phyloP scores from a whole-genome alignment of 1,140 invertebrate species.

The Homalodisca vitripennis region DNA sequence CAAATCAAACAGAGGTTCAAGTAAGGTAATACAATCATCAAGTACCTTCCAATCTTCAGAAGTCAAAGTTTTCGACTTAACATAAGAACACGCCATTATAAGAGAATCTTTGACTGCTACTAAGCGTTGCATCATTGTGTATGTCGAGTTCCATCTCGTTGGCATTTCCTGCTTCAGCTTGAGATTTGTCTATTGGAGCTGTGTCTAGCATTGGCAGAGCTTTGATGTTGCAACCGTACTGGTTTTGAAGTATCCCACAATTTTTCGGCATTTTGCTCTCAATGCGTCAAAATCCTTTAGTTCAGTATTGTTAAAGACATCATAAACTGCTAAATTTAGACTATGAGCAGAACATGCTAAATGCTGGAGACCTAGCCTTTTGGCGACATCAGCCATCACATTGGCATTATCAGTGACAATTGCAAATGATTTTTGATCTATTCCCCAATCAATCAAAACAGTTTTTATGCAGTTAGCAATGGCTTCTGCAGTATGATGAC shows the following conservation, averaged over 20 bases:
- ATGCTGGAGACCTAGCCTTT: neutral
- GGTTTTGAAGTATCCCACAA: conserved; percentile 24
- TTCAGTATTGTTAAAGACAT: conserved; percentile 6
- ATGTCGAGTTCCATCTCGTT: conserved; percentile 25
- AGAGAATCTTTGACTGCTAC: neutral
- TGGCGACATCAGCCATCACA: conserved; percentile 3
- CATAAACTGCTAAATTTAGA: conserved; percentile 11
- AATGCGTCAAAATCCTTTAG: neutral
- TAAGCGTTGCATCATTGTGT: neutral
- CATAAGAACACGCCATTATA: neutral
- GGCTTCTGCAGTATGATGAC: conserved; percentile 4
- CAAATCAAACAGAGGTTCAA: neutral
- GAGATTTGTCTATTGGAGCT: neutral
- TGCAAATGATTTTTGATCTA: neutral
- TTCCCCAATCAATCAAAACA: neutral
- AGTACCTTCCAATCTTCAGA: neutral
- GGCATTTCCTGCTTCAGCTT: conserved; percentile 22
- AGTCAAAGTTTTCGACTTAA: neutral
- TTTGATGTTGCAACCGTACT: conserved; percentile 4
- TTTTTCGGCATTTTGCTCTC: conserved; percentile 10
- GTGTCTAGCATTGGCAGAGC: neutral
- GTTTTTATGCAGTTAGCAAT: neutral
- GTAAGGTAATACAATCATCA: neutral
- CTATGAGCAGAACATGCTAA: conserved; percentile 23
- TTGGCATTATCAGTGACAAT: conserved; percentile 23